These are phyloP conservation scores for Lagopus muta DNA, from an alignment of 2,113 vertebrate genomes.

Conservation along the genomic window DNA sequence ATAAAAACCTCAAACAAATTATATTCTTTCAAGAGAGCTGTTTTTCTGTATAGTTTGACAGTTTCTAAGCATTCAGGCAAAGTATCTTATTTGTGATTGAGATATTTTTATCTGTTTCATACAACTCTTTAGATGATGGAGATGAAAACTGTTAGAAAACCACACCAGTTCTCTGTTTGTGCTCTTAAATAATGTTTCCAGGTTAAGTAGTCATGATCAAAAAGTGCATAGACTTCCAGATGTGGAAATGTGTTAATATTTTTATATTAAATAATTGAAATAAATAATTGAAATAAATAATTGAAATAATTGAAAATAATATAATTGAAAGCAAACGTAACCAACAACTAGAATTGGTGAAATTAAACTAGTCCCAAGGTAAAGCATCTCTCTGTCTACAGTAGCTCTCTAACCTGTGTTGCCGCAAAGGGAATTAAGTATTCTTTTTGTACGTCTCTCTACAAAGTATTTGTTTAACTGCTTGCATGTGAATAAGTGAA, in stretches of 20 bases:
- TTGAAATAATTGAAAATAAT: too few relatives aligned
- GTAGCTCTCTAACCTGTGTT: neutral
- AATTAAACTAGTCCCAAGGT: neutral
- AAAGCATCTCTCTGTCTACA: neutral
- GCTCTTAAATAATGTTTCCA: neutral
- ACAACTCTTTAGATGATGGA: neutral
- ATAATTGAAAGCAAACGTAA: neutral
- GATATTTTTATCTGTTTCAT: neutral
- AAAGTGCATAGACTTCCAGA: neutral
- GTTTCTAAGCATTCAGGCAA: neutral
- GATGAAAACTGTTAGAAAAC: neutral
- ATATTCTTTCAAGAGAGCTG: neutral
- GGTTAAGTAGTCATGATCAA: neutral
- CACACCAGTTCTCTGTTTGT: neutral
- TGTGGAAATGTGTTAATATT: neutral
- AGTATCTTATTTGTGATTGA: neutral
- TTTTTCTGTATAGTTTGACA: neutral
- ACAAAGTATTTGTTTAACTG: neutral
- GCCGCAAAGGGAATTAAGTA: neutral
- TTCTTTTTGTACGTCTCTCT: neutral
- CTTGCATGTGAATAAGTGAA: neutral
- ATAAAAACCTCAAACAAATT: neutral
- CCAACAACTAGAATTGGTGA: neutral
- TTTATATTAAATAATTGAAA: too few relatives aligned
- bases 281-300: too few relatives aligned